Base-by-base conservation (phyloP, 92 coral and sea anemone genomes). In the Porites cylindrica region DNA sequence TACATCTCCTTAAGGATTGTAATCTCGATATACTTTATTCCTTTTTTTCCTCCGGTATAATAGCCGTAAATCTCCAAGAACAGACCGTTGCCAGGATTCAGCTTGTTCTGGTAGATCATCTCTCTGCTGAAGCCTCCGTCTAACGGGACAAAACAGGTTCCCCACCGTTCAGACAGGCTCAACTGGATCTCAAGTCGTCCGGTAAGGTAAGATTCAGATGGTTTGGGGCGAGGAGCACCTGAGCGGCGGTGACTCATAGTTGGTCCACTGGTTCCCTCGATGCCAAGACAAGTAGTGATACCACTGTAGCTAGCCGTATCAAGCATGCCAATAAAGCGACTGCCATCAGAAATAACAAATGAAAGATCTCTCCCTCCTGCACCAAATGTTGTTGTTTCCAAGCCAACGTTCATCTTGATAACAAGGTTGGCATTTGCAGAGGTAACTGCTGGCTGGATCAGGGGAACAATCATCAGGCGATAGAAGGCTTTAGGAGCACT, bases 111-210 rank as follows among this genome's bases (percentile, higher is more conserved):
- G 66, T 20, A 75, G 26, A 58, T 53, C 67, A 29, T 77, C 81
- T 58, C 81, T 58, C 32, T 29, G 69, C 81, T 77, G 51, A 77
- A 58, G 24, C 81, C 81, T 21, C 81, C 81, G 53, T 77, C 81
- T 32, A 13, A 29, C 23, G 81, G 54, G 69, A 78, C 10, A 50
- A 78, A 78, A 64, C 82, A 78, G 71, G 70, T 78, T 78, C 82
- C 82, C 82, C 82, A 78, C n/a, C 82, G 52, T 72, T 78, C 82
- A 61, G 71, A 26, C 82, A 78, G 82, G 82, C 72, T 78, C 12
- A 78, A 43, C 12, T 78, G 82, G 61, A 78, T 61, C n/a, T 78
- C 82, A 47, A 38, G 63, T 8, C 71, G 38, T 58, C 81, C 81
- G 0, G 69, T 56, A 17, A 60, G 60, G 9, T 60, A 60, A 16